Base-by-base conservation (phyloP, 2,113 vertebrate genomes). In the Prunella fulvescens region DNA sequence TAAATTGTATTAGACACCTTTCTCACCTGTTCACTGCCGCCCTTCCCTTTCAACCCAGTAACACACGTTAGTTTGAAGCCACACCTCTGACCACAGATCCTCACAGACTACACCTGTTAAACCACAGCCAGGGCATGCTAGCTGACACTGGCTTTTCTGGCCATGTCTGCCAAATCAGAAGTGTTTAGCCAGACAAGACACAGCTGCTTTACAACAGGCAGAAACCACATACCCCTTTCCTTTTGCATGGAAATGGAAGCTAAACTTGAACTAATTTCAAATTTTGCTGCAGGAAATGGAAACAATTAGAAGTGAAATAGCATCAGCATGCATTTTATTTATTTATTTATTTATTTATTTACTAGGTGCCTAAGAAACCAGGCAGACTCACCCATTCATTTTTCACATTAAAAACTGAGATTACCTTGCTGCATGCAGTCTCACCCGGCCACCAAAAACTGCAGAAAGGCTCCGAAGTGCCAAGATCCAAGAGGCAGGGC, bases 21-120 rank as follows among this genome's bases (percentile, higher is more conserved):
- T 23, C 50, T 53, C 22, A 9, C 60, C 56, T 66, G 22, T 5
- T 58, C 47, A 19, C 6, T 28, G 19, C n/a, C 1, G 3, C 35
- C 31, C 45, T 24, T 40, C 50, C 9, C 50, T 7, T 8, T 9
- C 15, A 13, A 11, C 31, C 22, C 45, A 7, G 11, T 13, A 69
- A 66, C 0, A 0, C n/a, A 33, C 16, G 37, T 14, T 25, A 7
- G 0, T 9, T 8, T 14, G 45, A 64, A 44, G 8, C 39, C 33
- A 31, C 3, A 16, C 16, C 12, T 37, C 71, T 53, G 56, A 24
- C 20, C 71, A 54, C 79, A 44, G 2, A 9, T 54, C 45, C 50
- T 39, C 58, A 71, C 0, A 1, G 53, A 11, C 37, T 54, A 50
- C 92, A 93, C 88, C 85, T 93, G 82, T 37, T 37, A 73, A 81